Evolutionary conservation across 2,113 vertebrate species (phyloP).

Genomic region (Cheirogaleus medius): DNA sequence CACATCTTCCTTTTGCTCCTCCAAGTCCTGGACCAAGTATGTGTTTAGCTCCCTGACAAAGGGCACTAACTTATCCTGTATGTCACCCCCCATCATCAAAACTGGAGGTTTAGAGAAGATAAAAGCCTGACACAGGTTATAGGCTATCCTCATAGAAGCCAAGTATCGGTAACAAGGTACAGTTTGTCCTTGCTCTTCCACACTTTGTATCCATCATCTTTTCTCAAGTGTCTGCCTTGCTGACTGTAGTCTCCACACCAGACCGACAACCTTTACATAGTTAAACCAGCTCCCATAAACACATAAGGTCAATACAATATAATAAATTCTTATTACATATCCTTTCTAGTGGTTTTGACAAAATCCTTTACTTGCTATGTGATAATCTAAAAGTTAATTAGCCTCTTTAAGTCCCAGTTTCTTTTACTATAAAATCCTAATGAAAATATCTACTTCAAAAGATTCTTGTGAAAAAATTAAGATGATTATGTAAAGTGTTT

Average conservation of each 20-base stretch:
- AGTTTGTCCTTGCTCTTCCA: neutral
- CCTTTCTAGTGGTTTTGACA: neutral
- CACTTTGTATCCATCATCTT: neutral
- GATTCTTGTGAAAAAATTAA: neutral
- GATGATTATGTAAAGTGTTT: neutral
- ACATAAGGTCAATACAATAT: neutral
- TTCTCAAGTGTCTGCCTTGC: neutral
- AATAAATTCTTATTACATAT: neutral
- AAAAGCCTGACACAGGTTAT: neutral
- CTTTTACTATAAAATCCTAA: neutral
- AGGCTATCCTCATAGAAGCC: neutral
- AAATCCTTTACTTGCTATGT: neutral
- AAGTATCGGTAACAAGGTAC: neutral
- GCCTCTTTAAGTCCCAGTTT: neutral
- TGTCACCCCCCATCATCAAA: neutral
- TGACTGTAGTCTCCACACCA: too few relatives aligned
- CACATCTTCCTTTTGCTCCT: neutral
- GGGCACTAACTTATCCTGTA: neutral
- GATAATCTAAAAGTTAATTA: neutral
- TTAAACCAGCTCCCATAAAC: neutral
- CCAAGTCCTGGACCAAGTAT: neutral
- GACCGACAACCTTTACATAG: neutral
- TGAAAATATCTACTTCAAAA: neutral
- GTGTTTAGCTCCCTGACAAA: neutral
- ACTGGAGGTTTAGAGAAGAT: neutral